Evolutionary conservation across 2,797 vertebrate species (phyloP).

Genomic region (Chelonia mydas): DNA sequence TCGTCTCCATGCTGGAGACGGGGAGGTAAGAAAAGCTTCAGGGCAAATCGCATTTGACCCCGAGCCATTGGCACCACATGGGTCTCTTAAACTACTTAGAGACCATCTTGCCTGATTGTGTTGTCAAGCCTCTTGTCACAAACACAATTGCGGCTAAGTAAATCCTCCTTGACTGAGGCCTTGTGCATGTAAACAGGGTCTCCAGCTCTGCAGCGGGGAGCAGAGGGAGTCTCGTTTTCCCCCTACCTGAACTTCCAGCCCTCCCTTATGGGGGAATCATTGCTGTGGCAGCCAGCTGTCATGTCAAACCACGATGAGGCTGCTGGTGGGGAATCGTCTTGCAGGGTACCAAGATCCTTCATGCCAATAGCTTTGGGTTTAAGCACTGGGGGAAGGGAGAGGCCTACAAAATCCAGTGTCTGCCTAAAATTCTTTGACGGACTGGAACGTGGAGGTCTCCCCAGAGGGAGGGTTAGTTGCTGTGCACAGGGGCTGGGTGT

Average conservation of each 20-base stretch:
- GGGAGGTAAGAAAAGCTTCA: not conserved
- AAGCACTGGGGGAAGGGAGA: not conserved
- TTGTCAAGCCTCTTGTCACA: not conserved
- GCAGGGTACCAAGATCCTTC: not conserved
- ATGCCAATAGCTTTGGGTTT: not conserved
- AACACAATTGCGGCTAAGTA: not conserved
- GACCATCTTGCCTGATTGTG: not conserved
- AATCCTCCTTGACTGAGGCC: not conserved
- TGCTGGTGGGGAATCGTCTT: not conserved
- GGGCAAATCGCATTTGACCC: rapidly evolving
- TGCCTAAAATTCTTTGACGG: not conserved
- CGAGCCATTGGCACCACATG: not conserved
- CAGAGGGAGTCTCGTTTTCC: not conserved
- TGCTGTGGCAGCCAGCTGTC: not conserved
- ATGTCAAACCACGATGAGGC: not conserved
- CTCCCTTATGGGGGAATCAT: not conserved
- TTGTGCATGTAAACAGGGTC: rapidly evolving
- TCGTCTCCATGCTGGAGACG: not conserved
- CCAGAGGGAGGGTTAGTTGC: not conserved
- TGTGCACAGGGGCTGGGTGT: not conserved
- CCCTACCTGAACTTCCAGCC: not conserved
- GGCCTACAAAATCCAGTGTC: not conserved
- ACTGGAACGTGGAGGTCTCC: not conserved
- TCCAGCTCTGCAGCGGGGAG: not conserved
- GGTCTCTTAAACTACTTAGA: no score